Base-by-base conservation (phyloP, 2,113 vertebrate genomes). In the Cinclus mexicanus region DNA sequence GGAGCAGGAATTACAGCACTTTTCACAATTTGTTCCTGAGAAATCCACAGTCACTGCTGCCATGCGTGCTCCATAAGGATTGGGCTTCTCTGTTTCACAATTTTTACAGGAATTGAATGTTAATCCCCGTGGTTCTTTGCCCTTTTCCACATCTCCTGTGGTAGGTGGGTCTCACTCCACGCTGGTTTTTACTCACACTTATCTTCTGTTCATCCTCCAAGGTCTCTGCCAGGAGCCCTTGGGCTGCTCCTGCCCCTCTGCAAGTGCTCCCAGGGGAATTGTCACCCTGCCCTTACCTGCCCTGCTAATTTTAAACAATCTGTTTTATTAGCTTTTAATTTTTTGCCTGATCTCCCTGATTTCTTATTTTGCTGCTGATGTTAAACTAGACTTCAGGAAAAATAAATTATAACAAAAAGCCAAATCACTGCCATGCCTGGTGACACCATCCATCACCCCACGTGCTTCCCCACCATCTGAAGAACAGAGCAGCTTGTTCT, bases 61-160 rank as follows among this genome's bases (percentile, higher is more conserved):
- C 21, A 1, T 0, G 7, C 0, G 10, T 19, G 76, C 59, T 64
- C 81, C 4, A 0, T 0, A 0, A 16, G 39, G 12, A 4, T 0
- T 9, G 33, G 9, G 8, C 52, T 53, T 7, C 52, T 14, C 44
- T 28, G 26, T 1, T 7, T 2, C 50, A 1, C 33, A 2, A 0
- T 2, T 25, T 14, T 21, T 21, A 4, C 69, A 47, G 61, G 67
- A 53, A 1, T 1, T 29, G 15, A 8, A 2, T 25, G 69, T 15
- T 4, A 9, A 35, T 22, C 53, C 41, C 8, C 5, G 53, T 0
- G 9, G n/a, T 26, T 60, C 60, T 47, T 22, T 76, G 53, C 29
- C 47, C 70, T 35, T 35, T 47, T 2, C 53, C 78, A 10, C n/a
- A 2, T 35, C 39, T 65, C 60, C 61, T 2, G 1, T 10, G 39